Percentiles rank a stretch among this genome's conserved stretches.
Conservation (phyloP, 2,888 invertebrate genomes). For the Sericinus montela region DNA sequence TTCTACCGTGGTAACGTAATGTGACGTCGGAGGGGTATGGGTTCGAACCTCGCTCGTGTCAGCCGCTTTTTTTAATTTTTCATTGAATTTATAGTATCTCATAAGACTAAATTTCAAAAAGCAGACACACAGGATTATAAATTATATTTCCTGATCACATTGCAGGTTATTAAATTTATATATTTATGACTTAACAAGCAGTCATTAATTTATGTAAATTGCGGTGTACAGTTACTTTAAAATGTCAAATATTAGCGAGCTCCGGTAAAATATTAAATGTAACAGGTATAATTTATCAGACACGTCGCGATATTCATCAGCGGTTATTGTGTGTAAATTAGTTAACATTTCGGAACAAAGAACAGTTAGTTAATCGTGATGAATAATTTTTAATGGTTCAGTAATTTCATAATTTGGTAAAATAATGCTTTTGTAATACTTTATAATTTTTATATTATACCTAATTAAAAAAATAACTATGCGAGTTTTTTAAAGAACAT, state of each 20-base stretch:
- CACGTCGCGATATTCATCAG: constrained; percentile 13
- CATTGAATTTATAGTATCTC: too few species aligned
- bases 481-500: too few species aligned
- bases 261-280: constrained; percentile 12
- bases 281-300: constrained; percentile 17
- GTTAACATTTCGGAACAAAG: constrained; percentile 16
- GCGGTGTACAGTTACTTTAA: constrained; percentile 9
- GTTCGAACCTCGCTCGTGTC: too few species aligned
- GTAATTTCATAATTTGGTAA: neutral
- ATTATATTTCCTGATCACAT: too few species aligned
- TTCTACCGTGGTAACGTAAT: too few species aligned
- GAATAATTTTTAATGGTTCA: constrained; percentile 1
- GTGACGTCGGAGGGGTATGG: too few species aligned
- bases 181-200: neutral
- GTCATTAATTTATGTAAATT: constrained; percentile 7
- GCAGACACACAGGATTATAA: too few species aligned
- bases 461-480: too few species aligned
- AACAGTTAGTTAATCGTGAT: constrained; percentile 16
- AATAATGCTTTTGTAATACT: neutral
- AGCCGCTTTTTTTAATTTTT: too few species aligned
- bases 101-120: too few species aligned
- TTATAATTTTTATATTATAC: too few species aligned
- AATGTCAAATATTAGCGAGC: constrained; percentile 9
- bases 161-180: neutral
- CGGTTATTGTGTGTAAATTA: constrained; percentile 20